Conservation (phyloP, 2,797 vertebrate genomes). For the Scolopax rusticola region DNA sequence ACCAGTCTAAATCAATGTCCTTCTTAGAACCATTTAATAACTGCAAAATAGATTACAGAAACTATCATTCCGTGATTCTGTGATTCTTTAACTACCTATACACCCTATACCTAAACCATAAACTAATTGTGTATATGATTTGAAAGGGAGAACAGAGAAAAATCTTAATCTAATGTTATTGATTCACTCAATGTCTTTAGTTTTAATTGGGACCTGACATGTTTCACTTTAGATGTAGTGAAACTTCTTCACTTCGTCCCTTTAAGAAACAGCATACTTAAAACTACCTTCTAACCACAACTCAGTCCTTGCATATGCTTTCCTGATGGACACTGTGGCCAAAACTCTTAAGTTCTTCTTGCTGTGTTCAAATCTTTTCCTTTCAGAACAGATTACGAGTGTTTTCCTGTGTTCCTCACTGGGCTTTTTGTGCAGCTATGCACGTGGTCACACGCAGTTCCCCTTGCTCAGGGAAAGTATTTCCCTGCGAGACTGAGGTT, state of each 20-base stretch:
- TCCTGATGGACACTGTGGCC: not conserved
- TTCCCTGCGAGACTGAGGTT: not conserved
- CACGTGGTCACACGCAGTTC: not conserved
- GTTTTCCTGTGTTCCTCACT: not conserved
- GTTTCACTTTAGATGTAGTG: not conserved
- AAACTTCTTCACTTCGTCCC: not conserved
- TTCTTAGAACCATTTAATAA: not conserved
- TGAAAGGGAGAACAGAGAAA: not conserved
- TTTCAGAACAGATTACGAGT: not conserved
- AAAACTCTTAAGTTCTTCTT: not conserved
- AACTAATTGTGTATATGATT: not conserved
- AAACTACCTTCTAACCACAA: not conserved
- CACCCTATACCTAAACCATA: not conserved
- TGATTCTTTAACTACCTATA: not conserved
- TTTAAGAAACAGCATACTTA: not conserved
- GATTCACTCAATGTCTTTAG: not conserved
- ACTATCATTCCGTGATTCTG: too few species aligned
- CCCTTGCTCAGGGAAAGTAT: not conserved
- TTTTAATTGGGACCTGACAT: not conserved
- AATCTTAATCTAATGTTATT: not conserved
- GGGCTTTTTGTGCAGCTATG: not conserved
- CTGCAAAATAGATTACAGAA: not conserved
- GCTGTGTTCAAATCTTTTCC: not conserved
- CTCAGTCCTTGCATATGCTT: not conserved
- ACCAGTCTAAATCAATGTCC: not conserved